Percentiles rank a stretch among this genome's conserved stretches.
Evolutionary conservation across 2,888 invertebrate species (phyloP).

Genomic region (Trypoxylon attenuatum): DNA sequence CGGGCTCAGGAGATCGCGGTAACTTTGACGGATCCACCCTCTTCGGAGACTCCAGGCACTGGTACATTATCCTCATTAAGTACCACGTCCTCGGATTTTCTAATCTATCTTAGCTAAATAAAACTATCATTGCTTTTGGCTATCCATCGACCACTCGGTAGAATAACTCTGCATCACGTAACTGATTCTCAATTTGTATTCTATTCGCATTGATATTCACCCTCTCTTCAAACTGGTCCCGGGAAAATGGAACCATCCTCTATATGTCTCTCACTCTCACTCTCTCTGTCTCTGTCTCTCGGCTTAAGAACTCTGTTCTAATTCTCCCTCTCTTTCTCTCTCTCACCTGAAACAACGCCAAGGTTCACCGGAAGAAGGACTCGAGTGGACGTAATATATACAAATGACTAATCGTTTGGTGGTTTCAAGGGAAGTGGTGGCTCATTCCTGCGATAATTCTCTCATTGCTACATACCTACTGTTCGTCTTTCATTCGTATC

Average conservation of each 20-base stretch:
- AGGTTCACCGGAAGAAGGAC: no score
- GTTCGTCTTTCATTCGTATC: not conserved
- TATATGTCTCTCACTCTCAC: not conserved
- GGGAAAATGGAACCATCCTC: not conserved
- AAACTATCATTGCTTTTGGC: constrained; percentile 29
- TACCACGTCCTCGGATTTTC: constrained; percentile 37
- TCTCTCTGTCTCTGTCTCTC: not conserved
- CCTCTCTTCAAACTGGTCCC: no score
- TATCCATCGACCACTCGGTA: constrained; percentile 21
- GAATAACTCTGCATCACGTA: constrained; percentile 35
- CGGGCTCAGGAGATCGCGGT: constrained; percentile 69
- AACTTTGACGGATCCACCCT: constrained; percentile 64
- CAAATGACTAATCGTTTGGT: not conserved
- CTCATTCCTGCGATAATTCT: not conserved
- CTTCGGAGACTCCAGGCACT: constrained; percentile 40
- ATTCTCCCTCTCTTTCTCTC: not conserved
- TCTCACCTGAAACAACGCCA: not conserved
- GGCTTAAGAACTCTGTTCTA: not conserved
- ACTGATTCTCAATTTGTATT: constrained; percentile 16
- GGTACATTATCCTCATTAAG: constrained; percentile 55
- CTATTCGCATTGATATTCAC: not conserved
- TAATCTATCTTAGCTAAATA: constrained; percentile 46
- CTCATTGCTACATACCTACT: not conserved
- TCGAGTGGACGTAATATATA: not conserved
- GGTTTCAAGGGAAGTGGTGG: not conserved